phyloP scores from a whole-genome alignment of 2,797 vertebrate species.

The Acanthopagrus latus region DNA sequence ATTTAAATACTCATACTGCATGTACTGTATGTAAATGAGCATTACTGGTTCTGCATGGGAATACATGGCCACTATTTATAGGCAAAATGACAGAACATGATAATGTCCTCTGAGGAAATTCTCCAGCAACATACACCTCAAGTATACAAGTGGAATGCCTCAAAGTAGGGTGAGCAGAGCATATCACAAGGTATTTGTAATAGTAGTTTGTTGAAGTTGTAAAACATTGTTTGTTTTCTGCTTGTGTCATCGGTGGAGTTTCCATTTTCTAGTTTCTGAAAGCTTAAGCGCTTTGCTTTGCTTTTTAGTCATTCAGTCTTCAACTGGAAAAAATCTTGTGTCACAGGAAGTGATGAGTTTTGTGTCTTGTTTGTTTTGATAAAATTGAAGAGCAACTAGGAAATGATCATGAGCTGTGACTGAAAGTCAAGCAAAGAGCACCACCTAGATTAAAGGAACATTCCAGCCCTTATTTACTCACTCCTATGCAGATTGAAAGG shows the following conservation, averaged over 20 bases:
- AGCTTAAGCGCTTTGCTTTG: neutral
- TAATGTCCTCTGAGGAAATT: slow-evolving; percentile 56
- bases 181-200: neutral
- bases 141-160: slow-evolving; percentile 29
- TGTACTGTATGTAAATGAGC: slow-evolving; percentile 2
- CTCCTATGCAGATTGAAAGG: no score
- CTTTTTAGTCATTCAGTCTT: neutral
- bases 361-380: slow-evolving; percentile 45
- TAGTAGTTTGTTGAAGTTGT: neutral
- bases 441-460: neutral
- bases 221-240: neutral
- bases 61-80: slow-evolving; percentile 57
- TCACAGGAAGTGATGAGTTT: slow-evolving; percentile 43
- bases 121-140: neutral
- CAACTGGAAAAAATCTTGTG: slow-evolving; percentile 1
- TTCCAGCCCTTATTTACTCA: no score
- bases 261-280: neutral
- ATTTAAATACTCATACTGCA: neutral
- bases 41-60: slow-evolving; percentile 42
- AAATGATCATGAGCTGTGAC: neutral
- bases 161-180: slow-evolving; percentile 3
- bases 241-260: neutral
- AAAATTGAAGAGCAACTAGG: neutral
- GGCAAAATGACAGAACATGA: slow-evolving; percentile 41
- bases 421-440: neutral